phyloP scores from a whole-genome alignment of 2,888 invertebrate genomes.

The Timema podura region DNA sequence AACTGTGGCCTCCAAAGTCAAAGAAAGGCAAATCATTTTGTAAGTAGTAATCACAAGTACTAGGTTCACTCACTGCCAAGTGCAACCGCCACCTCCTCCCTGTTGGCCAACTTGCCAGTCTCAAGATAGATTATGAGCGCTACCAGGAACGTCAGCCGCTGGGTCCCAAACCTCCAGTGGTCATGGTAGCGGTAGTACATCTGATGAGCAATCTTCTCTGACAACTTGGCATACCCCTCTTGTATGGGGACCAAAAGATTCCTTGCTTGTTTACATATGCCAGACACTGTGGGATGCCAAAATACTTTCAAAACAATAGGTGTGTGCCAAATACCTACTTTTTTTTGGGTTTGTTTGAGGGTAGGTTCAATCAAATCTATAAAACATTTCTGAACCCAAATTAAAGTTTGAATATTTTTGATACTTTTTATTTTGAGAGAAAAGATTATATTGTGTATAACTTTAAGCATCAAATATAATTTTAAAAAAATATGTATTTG shows the following conservation, averaged over 20 bases:
- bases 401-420: no score
- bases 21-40: no score
- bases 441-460: no score
- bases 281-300: slow-evolving; percentile 48
- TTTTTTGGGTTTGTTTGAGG: no score
- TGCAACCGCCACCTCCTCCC: slow-evolving; percentile 70
- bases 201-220: slow-evolving; percentile 62
- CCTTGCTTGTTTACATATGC: slow-evolving; percentile 61
- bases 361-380: no score
- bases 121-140: slow-evolving; percentile 78
- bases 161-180: slow-evolving; percentile 80
- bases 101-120: slow-evolving; percentile 66
- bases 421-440: no score
- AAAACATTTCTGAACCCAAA: no score
- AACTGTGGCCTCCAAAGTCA: no score
- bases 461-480: no score
- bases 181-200: slow-evolving; percentile 87
- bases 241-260: slow-evolving; percentile 62
- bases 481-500: no score
- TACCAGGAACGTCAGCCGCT: slow-evolving; percentile 72
- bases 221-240: slow-evolving; percentile 60
- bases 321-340: no score
- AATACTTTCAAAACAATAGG: slow-evolving; percentile 21
- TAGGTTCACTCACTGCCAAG: slow-evolving; percentile 62
- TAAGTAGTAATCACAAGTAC: background rate